A percentile compares a stretch with the other conserved stretches of the same genome.
These are phyloP conservation scores for Metalampra italica DNA, from an alignment of 2,888 invertebrate species.

Conservation along the genomic window DNA sequence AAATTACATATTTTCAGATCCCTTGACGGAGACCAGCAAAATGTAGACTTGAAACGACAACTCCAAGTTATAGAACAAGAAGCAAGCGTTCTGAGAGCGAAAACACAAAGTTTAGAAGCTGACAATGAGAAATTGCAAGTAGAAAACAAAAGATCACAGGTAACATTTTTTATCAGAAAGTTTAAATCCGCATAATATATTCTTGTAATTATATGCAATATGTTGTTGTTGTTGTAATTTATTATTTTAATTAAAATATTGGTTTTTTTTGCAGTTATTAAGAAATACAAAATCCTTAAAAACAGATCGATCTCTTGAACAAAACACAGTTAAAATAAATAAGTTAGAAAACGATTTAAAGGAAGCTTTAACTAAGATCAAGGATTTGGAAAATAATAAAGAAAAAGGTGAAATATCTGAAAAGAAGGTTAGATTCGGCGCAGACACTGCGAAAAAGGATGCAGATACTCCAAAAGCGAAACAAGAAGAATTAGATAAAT, in stretches of 20 bases:
- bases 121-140: slow-evolving; percentile 87
- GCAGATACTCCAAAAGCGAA: slow-evolving; percentile 58
- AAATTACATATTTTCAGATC: slow-evolving; percentile 62
- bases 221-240: background rate
- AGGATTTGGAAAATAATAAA: slow-evolving; percentile 68
- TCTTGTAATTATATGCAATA: background rate
- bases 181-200: background rate
- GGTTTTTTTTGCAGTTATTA: slow-evolving; percentile 56
- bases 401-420: slow-evolving; percentile 71
- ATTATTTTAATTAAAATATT: background rate
- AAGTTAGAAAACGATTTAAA: slow-evolving; percentile 81
- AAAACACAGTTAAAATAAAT: slow-evolving; percentile 79
- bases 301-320: slow-evolving; percentile 76
- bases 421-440: slow-evolving; percentile 71
- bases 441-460: slow-evolving; percentile 63
- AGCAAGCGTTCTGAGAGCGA: slow-evolving; percentile 82
- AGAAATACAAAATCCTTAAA: slow-evolving; percentile 75
- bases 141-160: slow-evolving; percentile 86
- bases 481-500: slow-evolving; percentile 74
- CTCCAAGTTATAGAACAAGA: slow-evolving; percentile 88
- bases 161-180: slow-evolving; percentile 21
- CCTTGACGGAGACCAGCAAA: slow-evolving; percentile 80
- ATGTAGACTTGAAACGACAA: slow-evolving; percentile 84
- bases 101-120: slow-evolving; percentile 82
- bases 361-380: slow-evolving; percentile 78